A percentile compares a stretch with the other conserved stretches of the same genome.
Evolutionary conservation across 1,140 invertebrate genomes (phyloP).

Genomic region (Vollenhovia emeryi): DNA sequence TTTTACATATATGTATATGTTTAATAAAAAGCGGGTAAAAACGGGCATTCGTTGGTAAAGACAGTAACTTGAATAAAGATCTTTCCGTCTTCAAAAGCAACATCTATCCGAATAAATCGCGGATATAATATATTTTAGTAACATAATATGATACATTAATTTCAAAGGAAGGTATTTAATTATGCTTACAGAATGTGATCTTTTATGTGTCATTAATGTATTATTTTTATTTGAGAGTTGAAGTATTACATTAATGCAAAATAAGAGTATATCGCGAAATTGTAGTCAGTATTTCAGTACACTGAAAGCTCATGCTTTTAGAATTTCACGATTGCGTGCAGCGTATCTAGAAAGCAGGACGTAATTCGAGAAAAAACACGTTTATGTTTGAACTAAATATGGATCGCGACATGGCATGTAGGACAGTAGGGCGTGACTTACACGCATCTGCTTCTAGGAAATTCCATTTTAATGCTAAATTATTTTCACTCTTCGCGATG

Average conservation of each 20-base stretch:
- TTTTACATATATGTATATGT: not conserved
- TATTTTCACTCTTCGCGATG: not conserved
- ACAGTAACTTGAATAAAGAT: not conserved
- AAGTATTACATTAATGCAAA: constrained; percentile 5
- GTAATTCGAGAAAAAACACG: constrained; percentile 41
- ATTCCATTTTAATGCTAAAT: not conserved
- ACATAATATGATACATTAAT: constrained; percentile 13
- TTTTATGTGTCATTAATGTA: not conserved
- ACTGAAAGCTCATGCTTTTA: constrained; percentile 32
- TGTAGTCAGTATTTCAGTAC: not conserved
- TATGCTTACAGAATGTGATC: not conserved
- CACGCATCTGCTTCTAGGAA: constrained; percentile 11
- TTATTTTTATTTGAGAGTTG: not conserved
- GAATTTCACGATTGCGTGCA: constrained; percentile 34
- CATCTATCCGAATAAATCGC: not conserved
- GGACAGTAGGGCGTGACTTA: constrained; percentile 28
- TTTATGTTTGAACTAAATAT: constrained; percentile 52
- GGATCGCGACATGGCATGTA: constrained; percentile 20
- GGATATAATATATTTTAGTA: constrained; percentile 9
- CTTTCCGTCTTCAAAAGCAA: not conserved
- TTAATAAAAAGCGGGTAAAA: not conserved
- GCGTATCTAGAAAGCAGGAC: constrained; percentile 31
- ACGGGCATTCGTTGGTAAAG: not conserved
- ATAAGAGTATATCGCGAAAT: constrained; percentile 3
- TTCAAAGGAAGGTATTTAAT: constrained; percentile 7